Evolutionary conservation across 2,888 invertebrate species (phyloP), one percentile per base, ranked within the genome.

Genomic region (Pediacus dermestoides): DNA sequence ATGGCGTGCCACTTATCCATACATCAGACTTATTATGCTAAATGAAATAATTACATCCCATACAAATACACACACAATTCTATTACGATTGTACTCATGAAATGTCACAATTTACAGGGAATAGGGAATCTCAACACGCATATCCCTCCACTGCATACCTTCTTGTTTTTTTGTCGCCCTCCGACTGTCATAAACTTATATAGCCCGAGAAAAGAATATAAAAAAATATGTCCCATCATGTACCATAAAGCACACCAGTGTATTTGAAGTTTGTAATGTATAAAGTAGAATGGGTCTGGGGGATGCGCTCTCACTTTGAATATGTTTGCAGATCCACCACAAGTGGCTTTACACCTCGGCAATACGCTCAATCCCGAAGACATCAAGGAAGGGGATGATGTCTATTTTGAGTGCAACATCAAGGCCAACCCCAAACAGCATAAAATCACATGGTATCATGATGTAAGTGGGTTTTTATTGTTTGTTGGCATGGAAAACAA

Each of bases 301-400:
- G n/a, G n/a, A n/a, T n/a, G n/a, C n/a, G n/a, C 21, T 21, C 7
- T n/a, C n/a, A 21, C n/a, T 21, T 7, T n/a, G 7, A 21, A n/a
- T 21, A 42, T 52, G 50, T 50, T 73, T 73, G 40, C 72, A 86
- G 86, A 85, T 74, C 78, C 82, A 42, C 86, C 86, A 10, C 78
- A 80, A 68, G 82, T 86, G 52, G 74, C 75, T 42, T 73, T 86
- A 50, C 78, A 80, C 55, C 72, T 86, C 53, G 86, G 86, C 49
- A 83, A 80, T 59, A 85, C 84, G 27, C 71, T 86, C 52, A 82
- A 84, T 56, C 80, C 85, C 27, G 80, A 82, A 56, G 81, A 84
- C 63, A 86, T 86, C 58, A 86, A 85, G 63, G 85, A 85, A 68
- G 85, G 84, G 46, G 85, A 84, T 61, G 85, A 85, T 64, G 85